Evolutionary conservation across 2,888 invertebrate species (phyloP), one percentile per base, ranked within the genome.

Genomic region (Zygothrica quintamaculata): DNA sequence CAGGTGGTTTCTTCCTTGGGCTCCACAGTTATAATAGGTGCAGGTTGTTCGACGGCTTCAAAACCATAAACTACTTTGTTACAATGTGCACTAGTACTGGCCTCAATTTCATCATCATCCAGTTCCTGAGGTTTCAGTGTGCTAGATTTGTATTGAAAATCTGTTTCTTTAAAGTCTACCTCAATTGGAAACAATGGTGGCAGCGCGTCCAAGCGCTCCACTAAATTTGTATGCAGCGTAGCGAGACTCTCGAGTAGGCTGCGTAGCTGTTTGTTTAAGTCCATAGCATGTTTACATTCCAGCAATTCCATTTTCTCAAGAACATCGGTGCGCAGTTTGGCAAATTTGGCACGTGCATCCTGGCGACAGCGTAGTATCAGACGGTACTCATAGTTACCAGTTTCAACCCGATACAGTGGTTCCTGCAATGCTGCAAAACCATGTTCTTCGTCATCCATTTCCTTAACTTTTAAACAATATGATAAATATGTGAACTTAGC

Each of bases 401-500:
- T 99, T 91, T 99, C 99, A 0, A 99, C 98, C 36, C 99, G 93
- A 90, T 99, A 99, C 31, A 99, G 92, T 0, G 99, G 98, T 89
- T 99, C 99, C 88, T 99, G 98, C 9, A 99, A 88, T 0, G 96
- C 95, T 4, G 95, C 96, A 88, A 96, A 99, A 40, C 96, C 97
- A 75, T 98, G 97, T 87, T 99, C 99, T 89, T 99, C 99, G 88
- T 99, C 99, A 81, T 99, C 99, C 97, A 99, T 96, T 91, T 99
- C 99, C 90, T 99, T 99, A 0, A 99, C 98, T 92, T 99, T 99
- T 56, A 99, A 92, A 88, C 99, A 99, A 90, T 99, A 99, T 0
- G 99, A 99, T 53, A 99, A 92, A 90, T 99, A 99, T 88, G 99
- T 99, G 90, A 99, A 99, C 91, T 99, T 99, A 0, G 97, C 97